Conservation (phyloP, 2,113 vertebrate species). For the Herpetotheres cachinnans region DNA sequence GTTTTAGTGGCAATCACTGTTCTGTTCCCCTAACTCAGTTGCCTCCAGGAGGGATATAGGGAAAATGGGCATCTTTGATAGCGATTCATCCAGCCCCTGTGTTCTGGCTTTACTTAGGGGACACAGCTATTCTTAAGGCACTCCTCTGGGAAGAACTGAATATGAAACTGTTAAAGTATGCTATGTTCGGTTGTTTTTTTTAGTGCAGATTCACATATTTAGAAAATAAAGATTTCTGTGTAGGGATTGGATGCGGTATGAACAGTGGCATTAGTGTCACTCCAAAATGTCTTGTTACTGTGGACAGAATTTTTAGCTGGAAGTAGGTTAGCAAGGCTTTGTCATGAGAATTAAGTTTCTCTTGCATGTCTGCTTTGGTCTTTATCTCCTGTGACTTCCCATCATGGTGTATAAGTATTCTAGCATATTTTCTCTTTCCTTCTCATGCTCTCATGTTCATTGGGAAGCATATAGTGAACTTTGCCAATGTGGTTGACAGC, state of each 20-base stretch:
- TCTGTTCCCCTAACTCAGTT: neutral
- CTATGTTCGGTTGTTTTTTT: neutral
- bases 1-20: neutral
- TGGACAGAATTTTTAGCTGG: neutral
- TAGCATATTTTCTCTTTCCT: neutral
- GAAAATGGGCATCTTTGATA: neutral
- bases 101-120: neutral
- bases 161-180: neutral
- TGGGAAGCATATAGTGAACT: neutral
- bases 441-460: neutral
- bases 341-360: neutral
- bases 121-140: neutral
- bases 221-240: neutral
- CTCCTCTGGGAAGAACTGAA: neutral
- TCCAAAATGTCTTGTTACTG: neutral
- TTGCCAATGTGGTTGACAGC: neutral
- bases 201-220: neutral
- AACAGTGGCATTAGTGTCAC: neutral
- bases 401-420: neutral
- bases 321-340: neutral
- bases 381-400: neutral
- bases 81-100: neutral
- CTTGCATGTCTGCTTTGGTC: neutral
- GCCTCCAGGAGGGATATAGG: neutral
- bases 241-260: too few relatives aligned